These are phyloP conservation scores for Phenacoccus solenopsis DNA, from an alignment of 1,140 invertebrate species.

Conservation along the genomic window DNA sequence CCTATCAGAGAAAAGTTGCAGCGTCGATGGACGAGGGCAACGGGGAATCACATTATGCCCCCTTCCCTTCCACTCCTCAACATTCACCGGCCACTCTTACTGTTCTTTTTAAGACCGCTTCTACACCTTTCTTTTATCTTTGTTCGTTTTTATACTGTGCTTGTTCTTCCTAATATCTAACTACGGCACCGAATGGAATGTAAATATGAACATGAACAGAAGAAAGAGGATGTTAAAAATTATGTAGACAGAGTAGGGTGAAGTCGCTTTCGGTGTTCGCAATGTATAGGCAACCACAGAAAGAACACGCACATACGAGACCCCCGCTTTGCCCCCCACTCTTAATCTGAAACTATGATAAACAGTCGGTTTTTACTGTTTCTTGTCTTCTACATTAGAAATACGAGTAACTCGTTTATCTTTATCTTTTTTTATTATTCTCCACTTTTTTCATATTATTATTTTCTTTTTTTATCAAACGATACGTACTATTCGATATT, in stretches of 20 bases:
- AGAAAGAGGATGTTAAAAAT: constrained; percentile 5
- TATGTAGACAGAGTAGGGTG: neutral
- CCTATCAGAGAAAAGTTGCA: constrained; percentile 15
- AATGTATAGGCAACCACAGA: constrained; percentile 3
- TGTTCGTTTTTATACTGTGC: constrained; percentile 11
- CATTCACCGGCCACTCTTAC: constrained; percentile 9
- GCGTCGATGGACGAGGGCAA: neutral
- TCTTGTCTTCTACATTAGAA: neutral
- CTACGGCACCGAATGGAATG: neutral
- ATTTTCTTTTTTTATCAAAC: constrained; percentile 8
- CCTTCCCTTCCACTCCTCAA: neutral
- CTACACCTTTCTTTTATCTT: constrained; percentile 9
- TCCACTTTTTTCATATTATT: neutral
- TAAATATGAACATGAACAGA: constrained; percentile 5
- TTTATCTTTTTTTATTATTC: neutral
- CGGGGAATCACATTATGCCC: neutral
- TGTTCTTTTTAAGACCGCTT: constrained; percentile 13
- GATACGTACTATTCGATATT: neutral
- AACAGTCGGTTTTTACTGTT: neutral
- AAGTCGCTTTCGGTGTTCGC: neutral
- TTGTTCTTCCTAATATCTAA: neutral
- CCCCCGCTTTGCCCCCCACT: too few relatives aligned
- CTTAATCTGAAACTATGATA: neutral
- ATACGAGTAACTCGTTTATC: neutral
- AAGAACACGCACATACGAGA: neutral